Evolutionary conservation across 2,113 vertebrate genomes (phyloP).

Genomic region (Synchiropus splendidus): DNA sequence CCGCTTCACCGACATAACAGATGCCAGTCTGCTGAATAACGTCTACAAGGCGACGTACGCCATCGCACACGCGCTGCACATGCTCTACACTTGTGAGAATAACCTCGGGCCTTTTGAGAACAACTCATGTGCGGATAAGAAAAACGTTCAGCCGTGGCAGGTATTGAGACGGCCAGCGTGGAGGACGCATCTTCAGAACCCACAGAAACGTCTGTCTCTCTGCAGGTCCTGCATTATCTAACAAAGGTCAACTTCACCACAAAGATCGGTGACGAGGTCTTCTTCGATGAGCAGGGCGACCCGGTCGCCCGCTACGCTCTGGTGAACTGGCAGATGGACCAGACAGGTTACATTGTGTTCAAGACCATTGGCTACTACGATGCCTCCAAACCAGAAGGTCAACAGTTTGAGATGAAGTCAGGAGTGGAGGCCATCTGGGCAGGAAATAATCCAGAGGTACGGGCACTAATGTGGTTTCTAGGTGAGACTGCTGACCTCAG

Average conservation of each 20-base stretch:
- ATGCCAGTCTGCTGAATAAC: conserved; percentile 64
- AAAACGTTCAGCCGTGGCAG: conserved; percentile 28
- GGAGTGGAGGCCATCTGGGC: conserved; percentile 53
- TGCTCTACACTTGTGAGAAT: no score
- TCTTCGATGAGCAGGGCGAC: conserved; percentile 64
- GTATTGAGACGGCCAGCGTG: conserved; percentile 24
- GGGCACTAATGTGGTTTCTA: background rate
- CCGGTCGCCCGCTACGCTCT: conserved; percentile 63
- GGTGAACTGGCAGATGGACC: conserved; percentile 68
- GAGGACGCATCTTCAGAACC: no score
- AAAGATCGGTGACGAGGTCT: conserved; percentile 51
- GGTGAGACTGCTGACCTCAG: conserved; percentile 8
- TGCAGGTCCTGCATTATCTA: conserved; percentile 51
- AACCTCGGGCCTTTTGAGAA: conserved; percentile 2
- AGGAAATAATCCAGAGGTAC: conserved; percentile 35
- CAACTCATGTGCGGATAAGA: conserved; percentile 26
- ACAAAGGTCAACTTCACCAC: conserved; percentile 59
- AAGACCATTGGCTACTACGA: conserved; percentile 61
- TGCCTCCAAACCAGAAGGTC: conserved; percentile 45
- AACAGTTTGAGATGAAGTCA: conserved; percentile 55
- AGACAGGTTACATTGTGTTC: conserved; percentile 45
- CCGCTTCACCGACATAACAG: conserved; percentile 62
- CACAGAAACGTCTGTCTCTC: conserved; percentile 2
- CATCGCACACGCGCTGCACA: conserved; percentile 50
- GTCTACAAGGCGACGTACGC: conserved; percentile 70